Evolutionary conservation across 1,140 invertebrate genomes (phyloP).

Genomic region (Drosophila erecta): DNA sequence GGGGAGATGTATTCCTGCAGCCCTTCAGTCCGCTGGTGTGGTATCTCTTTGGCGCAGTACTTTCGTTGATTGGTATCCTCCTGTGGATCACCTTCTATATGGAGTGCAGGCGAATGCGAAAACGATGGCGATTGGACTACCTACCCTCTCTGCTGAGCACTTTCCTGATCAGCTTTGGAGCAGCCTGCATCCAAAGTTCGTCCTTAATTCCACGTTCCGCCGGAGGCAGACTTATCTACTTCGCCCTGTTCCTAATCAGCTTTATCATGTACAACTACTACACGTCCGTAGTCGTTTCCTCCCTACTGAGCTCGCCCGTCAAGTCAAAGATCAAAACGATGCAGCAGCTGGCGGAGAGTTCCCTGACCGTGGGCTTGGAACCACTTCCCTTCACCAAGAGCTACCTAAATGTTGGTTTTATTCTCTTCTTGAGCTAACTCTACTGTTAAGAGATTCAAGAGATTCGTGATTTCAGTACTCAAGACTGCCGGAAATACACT

Average conservation of each 20-base stretch:
- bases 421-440: background rate
- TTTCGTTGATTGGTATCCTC: constrained; percentile 51
- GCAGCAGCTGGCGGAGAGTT: constrained; percentile 74
- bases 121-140: constrained; percentile 38
- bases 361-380: constrained; percentile 67
- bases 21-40: constrained; percentile 70
- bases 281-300: constrained; percentile 78
- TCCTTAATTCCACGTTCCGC: constrained; percentile 59
- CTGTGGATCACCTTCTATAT: constrained; percentile 67
- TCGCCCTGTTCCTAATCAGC: constrained; percentile 66
- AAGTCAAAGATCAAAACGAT: constrained; percentile 75
- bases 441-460: background rate
- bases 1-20: constrained; percentile 67
- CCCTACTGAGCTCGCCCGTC: constrained; percentile 71
- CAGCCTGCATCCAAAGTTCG: constrained; percentile 76
- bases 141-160: constrained; percentile 68
- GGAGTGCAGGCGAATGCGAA: constrained; percentile 51
- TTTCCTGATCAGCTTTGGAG: constrained; percentile 66
- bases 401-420: constrained; percentile 72
- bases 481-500: constrained; percentile 51
- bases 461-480: constrained; percentile 45
- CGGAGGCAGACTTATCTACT: constrained; percentile 67
- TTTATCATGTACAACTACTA: constrained; percentile 84
- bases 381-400: constrained; percentile 66
- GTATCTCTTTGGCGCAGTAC: constrained; percentile 55